These are phyloP conservation scores for Microtus pennsylvanicus DNA, from an alignment of 2,113 vertebrate species.

Conservation along the genomic window DNA sequence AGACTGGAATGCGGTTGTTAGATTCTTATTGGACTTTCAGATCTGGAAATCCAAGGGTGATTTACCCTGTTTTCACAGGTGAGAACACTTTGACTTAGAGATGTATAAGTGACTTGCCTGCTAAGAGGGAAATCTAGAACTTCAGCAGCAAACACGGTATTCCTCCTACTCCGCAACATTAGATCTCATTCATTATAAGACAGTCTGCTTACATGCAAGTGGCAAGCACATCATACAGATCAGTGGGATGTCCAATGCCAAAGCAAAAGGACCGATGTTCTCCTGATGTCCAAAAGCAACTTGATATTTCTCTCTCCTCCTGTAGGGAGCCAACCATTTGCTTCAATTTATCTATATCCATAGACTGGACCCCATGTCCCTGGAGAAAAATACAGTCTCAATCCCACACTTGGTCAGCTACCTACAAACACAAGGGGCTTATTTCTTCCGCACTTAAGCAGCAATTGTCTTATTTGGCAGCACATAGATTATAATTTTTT, in stretches of 20 bases:
- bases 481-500: slow-evolving; percentile 24
- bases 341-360: not conserved
- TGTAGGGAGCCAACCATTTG: not conserved
- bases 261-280: slow-evolving; percentile 19
- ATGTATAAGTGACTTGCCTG: not conserved
- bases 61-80: not conserved
- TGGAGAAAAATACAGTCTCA: not conserved
- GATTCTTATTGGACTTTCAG: not conserved
- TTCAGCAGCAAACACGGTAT: fast-evolving
- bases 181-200: not conserved
- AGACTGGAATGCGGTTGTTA: not conserved
- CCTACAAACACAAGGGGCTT: not conserved
- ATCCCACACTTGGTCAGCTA: not conserved
- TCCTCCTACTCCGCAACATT: not conserved
- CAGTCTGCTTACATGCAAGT: not conserved
- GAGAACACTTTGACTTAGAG: not conserved
- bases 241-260: not conserved
- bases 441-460: not conserved
- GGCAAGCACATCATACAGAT: not conserved
- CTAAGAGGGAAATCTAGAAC: not conserved
- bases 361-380: not conserved
- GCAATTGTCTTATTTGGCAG: not conserved
- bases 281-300: not conserved
- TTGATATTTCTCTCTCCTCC: not conserved
- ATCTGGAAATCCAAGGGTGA: not conserved